A percentile compares a stretch with the other conserved stretches of the same genome.
These are phyloP conservation scores for Tenebrio molitor DNA, from an alignment of 1,140 invertebrate species.

Conservation along the genomic window DNA sequence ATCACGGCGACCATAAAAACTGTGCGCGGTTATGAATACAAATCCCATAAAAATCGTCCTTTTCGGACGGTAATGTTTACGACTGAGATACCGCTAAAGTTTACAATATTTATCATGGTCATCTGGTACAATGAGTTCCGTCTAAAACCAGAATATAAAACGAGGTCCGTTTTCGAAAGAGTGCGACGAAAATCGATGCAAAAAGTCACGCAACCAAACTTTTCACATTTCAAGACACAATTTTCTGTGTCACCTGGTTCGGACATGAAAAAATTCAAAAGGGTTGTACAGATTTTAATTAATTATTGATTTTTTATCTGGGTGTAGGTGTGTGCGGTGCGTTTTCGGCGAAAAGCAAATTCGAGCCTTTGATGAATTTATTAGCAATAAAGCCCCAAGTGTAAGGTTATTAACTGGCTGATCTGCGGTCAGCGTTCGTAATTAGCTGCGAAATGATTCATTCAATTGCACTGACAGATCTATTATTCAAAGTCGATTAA, in stretches of 20 bases:
- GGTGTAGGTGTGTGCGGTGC: background rate
- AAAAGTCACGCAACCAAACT: conserved; percentile 33
- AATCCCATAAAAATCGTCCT: conserved; percentile 7
- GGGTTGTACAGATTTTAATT: conserved; percentile 23
- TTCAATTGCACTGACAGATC: background rate
- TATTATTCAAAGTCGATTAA: conserved; percentile 16
- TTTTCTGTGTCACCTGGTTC: conserved; percentile 15
- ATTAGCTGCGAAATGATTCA: conserved; percentile 16
- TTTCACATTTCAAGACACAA: conserved; percentile 36
- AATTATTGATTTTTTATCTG: conserved; percentile 27
- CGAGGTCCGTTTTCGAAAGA: too few relatives aligned
- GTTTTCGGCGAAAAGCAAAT: too few relatives aligned
- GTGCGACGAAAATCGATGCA: conserved; percentile 10
- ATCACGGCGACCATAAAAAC: conserved; percentile 7
- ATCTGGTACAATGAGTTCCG: conserved; percentile 17
- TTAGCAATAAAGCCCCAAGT: conserved; percentile 11
- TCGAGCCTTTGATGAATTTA: conserved; percentile 5
- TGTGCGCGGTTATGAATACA: conserved; percentile 4
- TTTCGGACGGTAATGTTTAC: conserved; percentile 3
- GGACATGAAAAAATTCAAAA: conserved; percentile 26
- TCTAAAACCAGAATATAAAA: background rate
- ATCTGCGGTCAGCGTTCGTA: conserved; percentile 5
- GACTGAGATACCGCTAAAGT: conserved; percentile 7
- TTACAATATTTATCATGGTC: conserved; percentile 32
- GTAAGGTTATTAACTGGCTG: conserved; percentile 15